Evolutionary conservation across 2,888 invertebrate genomes (phyloP), one percentile per base, ranked within the genome.

Genomic region (Harpagoxenus sublaevis): DNA sequence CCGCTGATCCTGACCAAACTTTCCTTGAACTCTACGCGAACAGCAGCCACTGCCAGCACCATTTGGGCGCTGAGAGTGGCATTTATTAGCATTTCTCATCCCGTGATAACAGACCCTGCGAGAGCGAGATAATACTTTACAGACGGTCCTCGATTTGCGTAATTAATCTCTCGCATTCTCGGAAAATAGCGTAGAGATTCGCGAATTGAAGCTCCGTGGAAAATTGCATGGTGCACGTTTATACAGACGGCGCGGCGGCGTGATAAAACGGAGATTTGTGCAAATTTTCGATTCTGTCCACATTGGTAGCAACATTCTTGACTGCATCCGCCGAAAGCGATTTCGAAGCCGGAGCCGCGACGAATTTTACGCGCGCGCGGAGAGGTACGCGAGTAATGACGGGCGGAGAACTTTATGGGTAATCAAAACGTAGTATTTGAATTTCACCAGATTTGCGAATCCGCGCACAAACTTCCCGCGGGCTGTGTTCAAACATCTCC

Each of bases 351-450:
- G 35, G 51, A n/a, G n/a, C 57, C 23, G 63, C 71, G 55, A 31
- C 65, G 53, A 70, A 63, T 84, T 81, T 84, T 84, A 81, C 65
- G 75, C 39, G 83, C 51, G 51, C 74, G 55, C 28, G 48, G 31
- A 35, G 23, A 28, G 23, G 31, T 48, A 8, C 48, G 48, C 65
- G 12, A 31, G 35, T 51, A 18, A 70, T 62, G 68, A 57, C 60
- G 45, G 66, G 70, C 66, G 57, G 62, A 55, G 62, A 70, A 74
- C 73, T 87, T 87, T 86, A 84, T 68, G 71, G 65, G 70, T 63
- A 83, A 84, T 87, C 77, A 83, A 87, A 86, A 84, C 86, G 83
- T 53, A 77, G 45, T 81, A 60, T 86, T 83, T 60, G 68, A 83
- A 78, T 79, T 78, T 45, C 23, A 53, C 74, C 79, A 81, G 86